Base-by-base conservation (phyloP, 2,888 invertebrate genomes). In the Polydesmus complanatus region DNA sequence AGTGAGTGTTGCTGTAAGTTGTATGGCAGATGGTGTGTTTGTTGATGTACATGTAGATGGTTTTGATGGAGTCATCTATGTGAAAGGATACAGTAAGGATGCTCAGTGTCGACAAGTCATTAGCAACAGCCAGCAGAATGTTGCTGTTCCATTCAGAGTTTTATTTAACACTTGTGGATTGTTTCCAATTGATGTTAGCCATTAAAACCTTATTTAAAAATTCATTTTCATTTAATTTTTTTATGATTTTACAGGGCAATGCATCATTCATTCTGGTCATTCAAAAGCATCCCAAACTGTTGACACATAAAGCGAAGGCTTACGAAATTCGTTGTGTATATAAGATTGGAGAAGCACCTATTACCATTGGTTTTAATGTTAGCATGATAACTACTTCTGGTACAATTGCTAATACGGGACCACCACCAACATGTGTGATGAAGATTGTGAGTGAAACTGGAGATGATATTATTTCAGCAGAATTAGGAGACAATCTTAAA, bases 291-390 rank as follows among this genome's bases (percentile, higher is more conserved):
- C 92, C 93, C 0, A 91, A 91, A 78, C 79, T 96, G 58, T 86
- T 95, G 57, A 96, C 95, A 0, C 89, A 88, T 73, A 88, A 89
- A 70, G 92, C 95, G 3, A 91, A 93, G 74, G 94, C 95, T 1
- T 96, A 94, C 78, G 91, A 94, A 75, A 91, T 96, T 65, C 90
- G 90, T 73, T 95, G 95, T 73, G 86, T 92, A 61, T 95, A 95
- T 73, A 89, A 92, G 74, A 92, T 91, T 0, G 92, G 91, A 63
- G 91, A 91, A 73, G 89, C 90, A 73, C 91, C 89, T 67, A 89
- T 94, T 0, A 91, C 89, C 0, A 78, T 92, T 48, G 93, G 93
- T 51, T 92, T 93, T 74, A 94, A 95, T 73, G 93, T 93, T 50
- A 92, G 92, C 11, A 93, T 93, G 92, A 75, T 93, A 66, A 93